phyloP scores from a whole-genome alignment of 2,888 invertebrate species.

The Patella depressa region DNA sequence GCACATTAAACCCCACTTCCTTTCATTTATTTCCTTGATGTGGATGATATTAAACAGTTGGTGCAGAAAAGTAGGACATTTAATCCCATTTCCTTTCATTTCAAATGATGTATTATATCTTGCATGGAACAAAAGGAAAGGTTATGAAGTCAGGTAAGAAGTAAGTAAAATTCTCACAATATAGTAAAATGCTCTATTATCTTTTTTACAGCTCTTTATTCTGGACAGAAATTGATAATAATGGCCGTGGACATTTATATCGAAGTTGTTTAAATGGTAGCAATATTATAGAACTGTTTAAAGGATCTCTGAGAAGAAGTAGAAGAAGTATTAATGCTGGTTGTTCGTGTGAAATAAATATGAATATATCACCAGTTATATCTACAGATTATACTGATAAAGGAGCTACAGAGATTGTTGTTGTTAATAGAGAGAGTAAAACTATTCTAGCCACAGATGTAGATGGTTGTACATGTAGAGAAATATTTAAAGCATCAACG shows the following conservation, averaged over 20 bases:
- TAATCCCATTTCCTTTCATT: too few species aligned
- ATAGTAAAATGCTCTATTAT: too few species aligned
- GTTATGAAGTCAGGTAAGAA: too few species aligned
- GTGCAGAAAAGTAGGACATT: too few species aligned
- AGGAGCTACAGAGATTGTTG: constrained; percentile 49
- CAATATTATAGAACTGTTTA: constrained; percentile 27
- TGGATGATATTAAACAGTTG: too few species aligned
- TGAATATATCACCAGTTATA: constrained; percentile 78
- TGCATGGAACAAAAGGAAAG: too few species aligned
- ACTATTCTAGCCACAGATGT: constrained; percentile 52
- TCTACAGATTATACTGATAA: constrained; percentile 79
- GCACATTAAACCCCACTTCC: too few species aligned
- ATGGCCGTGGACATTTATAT: constrained; percentile 30
- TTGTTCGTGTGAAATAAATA: constrained; percentile 75
- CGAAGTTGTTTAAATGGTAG: constrained; percentile 28
- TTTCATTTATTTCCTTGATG: too few species aligned
- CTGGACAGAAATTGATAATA: constrained; percentile 52
- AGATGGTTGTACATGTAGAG: constrained; percentile 51
- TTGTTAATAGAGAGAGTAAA: constrained; percentile 42
- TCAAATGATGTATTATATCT: too few species aligned
- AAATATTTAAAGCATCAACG: constrained; percentile 25
- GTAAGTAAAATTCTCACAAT: too few species aligned
- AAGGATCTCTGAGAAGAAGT: not conserved
- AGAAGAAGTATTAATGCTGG: not conserved
- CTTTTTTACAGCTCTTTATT: constrained; percentile 46